Conservation (phyloP, 2,888 invertebrate species). For the Ormyrus labotus region DNA sequence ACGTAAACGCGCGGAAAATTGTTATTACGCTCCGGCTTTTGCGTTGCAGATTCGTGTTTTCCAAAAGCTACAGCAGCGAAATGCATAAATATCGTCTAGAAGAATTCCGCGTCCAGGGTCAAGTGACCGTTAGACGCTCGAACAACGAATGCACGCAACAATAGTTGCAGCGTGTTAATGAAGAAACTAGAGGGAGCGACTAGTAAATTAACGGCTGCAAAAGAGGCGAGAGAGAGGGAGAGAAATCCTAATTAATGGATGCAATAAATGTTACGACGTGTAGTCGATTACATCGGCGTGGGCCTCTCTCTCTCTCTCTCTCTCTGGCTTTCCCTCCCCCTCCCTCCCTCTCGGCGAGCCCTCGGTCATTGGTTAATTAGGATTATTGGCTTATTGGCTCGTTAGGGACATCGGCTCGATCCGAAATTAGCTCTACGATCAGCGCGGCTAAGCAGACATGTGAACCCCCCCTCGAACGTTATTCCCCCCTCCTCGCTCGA, state of each 20-base stretch:
- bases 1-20: no score
- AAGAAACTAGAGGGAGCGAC: no score
- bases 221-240: neutral
- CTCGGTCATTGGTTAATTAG: slow-evolving; percentile 55
- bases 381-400: slow-evolving; percentile 56
- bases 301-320: neutral
- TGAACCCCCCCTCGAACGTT: neutral
- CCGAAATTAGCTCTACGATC: slow-evolving; percentile 1
- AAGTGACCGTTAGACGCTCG: no score
- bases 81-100: no score
- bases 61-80: no score
- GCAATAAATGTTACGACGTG: slow-evolving; percentile 26
- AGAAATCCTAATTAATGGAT: slow-evolving; percentile 50
- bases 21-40: no score
- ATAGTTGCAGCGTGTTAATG: no score
- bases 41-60: no score
- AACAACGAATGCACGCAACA: no score
- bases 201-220: no score
- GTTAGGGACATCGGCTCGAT: slow-evolving; percentile 23
- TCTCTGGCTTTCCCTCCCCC: neutral
- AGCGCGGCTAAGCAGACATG: slow-evolving; percentile 21
- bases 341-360: neutral
- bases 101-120: no score
- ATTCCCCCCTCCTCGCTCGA: no score
- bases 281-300: slow-evolving; percentile 25